Base-by-base conservation (phyloP, 2,797 vertebrate species). In the Adelosebastes latens region DNA sequence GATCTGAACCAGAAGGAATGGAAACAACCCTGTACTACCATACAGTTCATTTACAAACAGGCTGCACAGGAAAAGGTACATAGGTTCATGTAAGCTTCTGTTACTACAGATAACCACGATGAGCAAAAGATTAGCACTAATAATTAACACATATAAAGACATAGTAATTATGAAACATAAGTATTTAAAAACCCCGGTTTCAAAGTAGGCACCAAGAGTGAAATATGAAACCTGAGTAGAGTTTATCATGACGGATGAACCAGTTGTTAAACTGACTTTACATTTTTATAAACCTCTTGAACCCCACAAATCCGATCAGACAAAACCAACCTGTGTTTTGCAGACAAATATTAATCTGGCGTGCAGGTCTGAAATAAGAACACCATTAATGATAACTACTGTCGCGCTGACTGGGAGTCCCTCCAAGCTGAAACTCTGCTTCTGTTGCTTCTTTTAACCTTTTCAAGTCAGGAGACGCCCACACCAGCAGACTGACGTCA, bases 21-120 rank as follows among this genome's bases (percentile, higher is more conserved):
- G 83, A 34, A 81, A 85, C 70, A 85, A 29, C 14, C 61, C 75
- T 75, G 71, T 18, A 6, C 83, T 77, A 39, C 75, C 75, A 63
- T 16, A 42, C 31, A 85, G 75, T 24, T 85, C 60, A 72, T 78
- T 85, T 2, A 81, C 66, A 81, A 78, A 85, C 75, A 85, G 67
- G 52, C 39, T 79, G 69, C 63, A 66, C 53, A 84, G 63, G 4
- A 65, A 65, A 16, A 65, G 1, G 16, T 49, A 66, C 64, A 66
- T 66, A 12, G 64, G 58, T 49, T 72, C 58, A 72, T 72, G 58
- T 60, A 72, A 49, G 27, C 39, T 72, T 2, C 58, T 72, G 39
- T 72, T 52, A 27, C 24, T 10, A 10, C 71, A 73, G 56, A 91
- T 90, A 2, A 64, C 16, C 46, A 64, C 16, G 4, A 74, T 16